Conservation (phyloP, 2,888 invertebrate species). For the Diaphora mendica region DNA sequence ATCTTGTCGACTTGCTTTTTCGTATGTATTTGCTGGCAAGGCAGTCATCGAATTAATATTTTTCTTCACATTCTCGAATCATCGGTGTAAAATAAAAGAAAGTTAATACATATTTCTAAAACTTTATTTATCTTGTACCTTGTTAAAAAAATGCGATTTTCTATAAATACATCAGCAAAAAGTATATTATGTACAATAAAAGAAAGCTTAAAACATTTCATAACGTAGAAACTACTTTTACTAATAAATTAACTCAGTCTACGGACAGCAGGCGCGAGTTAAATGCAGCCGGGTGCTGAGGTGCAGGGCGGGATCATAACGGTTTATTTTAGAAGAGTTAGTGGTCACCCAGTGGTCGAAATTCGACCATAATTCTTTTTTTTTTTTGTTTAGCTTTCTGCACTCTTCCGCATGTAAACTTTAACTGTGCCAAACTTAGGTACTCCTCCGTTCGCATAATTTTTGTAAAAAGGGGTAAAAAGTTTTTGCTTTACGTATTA, state of each 20-base stretch:
- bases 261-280: neutral
- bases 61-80: too few relatives aligned
- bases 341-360: too few relatives aligned
- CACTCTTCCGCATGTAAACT: too few relatives aligned
- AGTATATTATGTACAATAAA: neutral
- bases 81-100: neutral
- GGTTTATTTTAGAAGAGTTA: too few relatives aligned
- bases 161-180: neutral
- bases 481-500: too few relatives aligned
- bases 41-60: neutral
- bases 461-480: too few relatives aligned
- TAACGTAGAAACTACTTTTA: constrained; percentile 1
- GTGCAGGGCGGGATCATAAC: too few relatives aligned
- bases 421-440: too few relatives aligned
- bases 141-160: neutral
- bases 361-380: too few relatives aligned
- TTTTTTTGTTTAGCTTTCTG: too few relatives aligned
- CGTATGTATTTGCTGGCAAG: neutral
- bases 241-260: constrained; percentile 48
- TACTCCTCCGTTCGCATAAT: too few relatives aligned
- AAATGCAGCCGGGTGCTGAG: neutral
- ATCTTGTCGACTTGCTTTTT: neutral
- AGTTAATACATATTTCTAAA: neutral
- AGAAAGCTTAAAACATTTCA: neutral
- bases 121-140: neutral